Base-by-base conservation (phyloP, 1,140 invertebrate genomes). In the Platyura marginata region DNA sequence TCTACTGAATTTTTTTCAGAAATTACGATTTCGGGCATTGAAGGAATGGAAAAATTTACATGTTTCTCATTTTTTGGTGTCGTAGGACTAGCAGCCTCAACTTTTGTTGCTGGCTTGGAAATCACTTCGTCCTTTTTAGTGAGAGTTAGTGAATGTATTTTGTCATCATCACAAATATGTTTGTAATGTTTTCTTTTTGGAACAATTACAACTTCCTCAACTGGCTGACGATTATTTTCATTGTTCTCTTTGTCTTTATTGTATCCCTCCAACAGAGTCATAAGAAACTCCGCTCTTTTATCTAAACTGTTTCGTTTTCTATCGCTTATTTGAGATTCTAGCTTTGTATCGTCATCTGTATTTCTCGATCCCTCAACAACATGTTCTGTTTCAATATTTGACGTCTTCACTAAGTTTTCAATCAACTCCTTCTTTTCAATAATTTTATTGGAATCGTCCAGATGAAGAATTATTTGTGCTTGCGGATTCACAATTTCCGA, bases 101-200 rank as follows among this genome's bases (percentile, higher is more conserved):
- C 4, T 8, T 4, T 40, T 25, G n/a, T 29, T 21, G 21, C 21
- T 13, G n/a, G 15, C 3, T 3, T 22, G n/a, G 9, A 9, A 6
- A 13, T 15, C 8, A n/a, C 10, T 22, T 21, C 13, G 11, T 29
- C n/a, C 21, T 21, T 15, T 41, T 41, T 25, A 23, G 21, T 9
- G 25, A 19, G 15, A 23, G 9, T 15, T 10, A 19, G n/a, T 10
- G 2, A n/a, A 9, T 22, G 5, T 20, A 21, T 21, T n/a, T 44
- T 36, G 11, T 38, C 23, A 19, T 39, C 43, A n/a, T 44, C 35
- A 25, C 37, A 39, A 29, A 39, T 38, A 15, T 39, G 36, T 10
- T 21, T 34, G 13, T 10, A 6, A 22, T 21, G 3, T 3, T 21
- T 5, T 43, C 21, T 20, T 10, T 5, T 6, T 15, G 41, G 41